phyloP scores from a whole-genome alignment of 2,797 vertebrate genomes.

The Hydrolagus colliei region DNA sequence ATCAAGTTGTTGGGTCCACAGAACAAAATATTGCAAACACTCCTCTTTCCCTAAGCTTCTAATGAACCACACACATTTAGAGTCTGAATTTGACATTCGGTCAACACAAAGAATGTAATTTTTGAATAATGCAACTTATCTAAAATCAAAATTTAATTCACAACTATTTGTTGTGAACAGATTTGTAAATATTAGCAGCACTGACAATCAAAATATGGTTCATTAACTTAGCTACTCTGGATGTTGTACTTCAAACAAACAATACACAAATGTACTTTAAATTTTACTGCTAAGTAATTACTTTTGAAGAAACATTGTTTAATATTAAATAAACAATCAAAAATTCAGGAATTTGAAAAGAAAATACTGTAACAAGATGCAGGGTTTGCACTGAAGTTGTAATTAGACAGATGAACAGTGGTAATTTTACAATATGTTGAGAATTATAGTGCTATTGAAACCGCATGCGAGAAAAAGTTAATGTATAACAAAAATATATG shows the following conservation, averaged over 20 bases:
- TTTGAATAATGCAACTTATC: background rate
- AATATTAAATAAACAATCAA: background rate
- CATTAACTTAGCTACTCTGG: background rate
- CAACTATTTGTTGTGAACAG: background rate
- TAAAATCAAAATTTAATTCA: background rate
- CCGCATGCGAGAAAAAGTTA: no score
- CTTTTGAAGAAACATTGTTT: background rate
- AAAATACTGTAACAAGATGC: background rate
- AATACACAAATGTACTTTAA: background rate
- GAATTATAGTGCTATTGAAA: no score
- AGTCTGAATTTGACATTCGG: background rate
- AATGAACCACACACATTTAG: background rate
- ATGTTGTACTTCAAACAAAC: background rate
- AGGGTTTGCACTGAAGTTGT: background rate
- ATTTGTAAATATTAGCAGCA: background rate
- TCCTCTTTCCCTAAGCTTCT: background rate
- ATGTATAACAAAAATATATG: no score
- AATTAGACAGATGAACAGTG: background rate
- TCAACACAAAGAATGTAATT: background rate
- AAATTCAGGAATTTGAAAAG: background rate
- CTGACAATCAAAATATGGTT: background rate
- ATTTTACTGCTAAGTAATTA: background rate
- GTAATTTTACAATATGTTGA: no score
- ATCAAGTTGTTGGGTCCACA: background rate
- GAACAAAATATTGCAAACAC: background rate